These are phyloP conservation scores for Synanthedon tipuliformis DNA, from an alignment of 2,888 invertebrate species.

Conservation along the genomic window DNA sequence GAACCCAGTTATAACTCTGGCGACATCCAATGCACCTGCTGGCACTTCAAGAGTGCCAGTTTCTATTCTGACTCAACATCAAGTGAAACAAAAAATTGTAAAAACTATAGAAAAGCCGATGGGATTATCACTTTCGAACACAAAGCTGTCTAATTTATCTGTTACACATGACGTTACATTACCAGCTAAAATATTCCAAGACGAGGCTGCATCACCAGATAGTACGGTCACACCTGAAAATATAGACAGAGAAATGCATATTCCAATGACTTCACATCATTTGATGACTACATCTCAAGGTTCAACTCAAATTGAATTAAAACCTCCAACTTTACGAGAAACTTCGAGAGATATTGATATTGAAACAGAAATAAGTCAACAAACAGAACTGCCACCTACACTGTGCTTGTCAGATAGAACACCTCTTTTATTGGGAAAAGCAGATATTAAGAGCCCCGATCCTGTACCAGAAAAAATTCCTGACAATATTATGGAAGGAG, in stretches of 20 bases:
- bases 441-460: constrained; percentile 62
- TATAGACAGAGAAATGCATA: constrained; percentile 26
- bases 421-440: constrained; percentile 51
- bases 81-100: constrained; percentile 63
- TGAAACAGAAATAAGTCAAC: constrained; percentile 61
- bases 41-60: constrained; percentile 48
- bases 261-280: constrained; percentile 23
- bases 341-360: constrained; percentile 55
- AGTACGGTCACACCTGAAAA: constrained; percentile 43
- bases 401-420: constrained; percentile 49
- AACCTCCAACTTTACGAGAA: constrained; percentile 29
- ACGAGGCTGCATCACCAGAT: constrained; percentile 74
- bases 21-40: constrained; percentile 35
- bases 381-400: constrained; percentile 59
- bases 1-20: constrained; percentile 51
- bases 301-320: constrained; percentile 26
- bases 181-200: constrained; percentile 76
- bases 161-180: constrained; percentile 70
- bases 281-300: constrained; percentile 24
- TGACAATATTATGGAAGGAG: constrained; percentile 61
- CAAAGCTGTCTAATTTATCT: constrained; percentile 68
- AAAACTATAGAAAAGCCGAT: constrained; percentile 64
- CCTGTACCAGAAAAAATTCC: constrained; percentile 66
- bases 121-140: constrained; percentile 60
- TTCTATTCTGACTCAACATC: constrained; percentile 57